These are phyloP conservation scores for Ictalurus furcatus DNA, from an alignment of 2,113 vertebrate species.

Conservation along the genomic window DNA sequence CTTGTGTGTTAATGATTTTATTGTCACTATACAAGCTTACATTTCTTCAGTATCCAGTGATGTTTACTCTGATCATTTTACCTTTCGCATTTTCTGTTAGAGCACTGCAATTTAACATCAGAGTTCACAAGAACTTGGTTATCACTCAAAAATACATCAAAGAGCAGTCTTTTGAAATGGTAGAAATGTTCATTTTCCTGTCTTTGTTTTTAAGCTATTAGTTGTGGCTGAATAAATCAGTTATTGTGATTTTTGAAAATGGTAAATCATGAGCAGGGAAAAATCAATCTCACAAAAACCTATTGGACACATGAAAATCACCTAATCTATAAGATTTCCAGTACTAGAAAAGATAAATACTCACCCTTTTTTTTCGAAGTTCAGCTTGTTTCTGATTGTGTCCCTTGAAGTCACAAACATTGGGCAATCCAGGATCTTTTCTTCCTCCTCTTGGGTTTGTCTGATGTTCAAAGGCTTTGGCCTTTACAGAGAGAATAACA, in stretches of 20 bases:
- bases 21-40: not conserved
- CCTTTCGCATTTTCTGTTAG: not conserved
- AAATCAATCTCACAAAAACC: not conserved
- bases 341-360: not conserved
- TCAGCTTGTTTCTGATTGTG: conserved; percentile 69
- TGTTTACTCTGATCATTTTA: not conserved
- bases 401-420: conserved; percentile 62
- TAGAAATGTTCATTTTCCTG: not conserved
- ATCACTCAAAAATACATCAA: not conserved
- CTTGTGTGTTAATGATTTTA: not conserved
- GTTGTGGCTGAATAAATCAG: not conserved
- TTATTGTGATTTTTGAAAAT: not conserved
- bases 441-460: conserved; percentile 41
- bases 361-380: conserved; percentile 72
- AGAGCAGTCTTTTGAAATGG: not conserved
- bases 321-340: not conserved
- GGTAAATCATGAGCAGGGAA: not conserved
- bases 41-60: not conserved
- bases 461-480: conserved; percentile 61
- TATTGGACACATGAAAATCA: not conserved
- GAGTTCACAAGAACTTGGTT: not conserved
- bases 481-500: conserved; percentile 48
- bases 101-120: not conserved
- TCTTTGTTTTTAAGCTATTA: not conserved
- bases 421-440: conserved; percentile 60